These are phyloP conservation scores for Erebia epiphron DNA, from an alignment of 2,888 invertebrate species.

Conservation along the genomic window DNA sequence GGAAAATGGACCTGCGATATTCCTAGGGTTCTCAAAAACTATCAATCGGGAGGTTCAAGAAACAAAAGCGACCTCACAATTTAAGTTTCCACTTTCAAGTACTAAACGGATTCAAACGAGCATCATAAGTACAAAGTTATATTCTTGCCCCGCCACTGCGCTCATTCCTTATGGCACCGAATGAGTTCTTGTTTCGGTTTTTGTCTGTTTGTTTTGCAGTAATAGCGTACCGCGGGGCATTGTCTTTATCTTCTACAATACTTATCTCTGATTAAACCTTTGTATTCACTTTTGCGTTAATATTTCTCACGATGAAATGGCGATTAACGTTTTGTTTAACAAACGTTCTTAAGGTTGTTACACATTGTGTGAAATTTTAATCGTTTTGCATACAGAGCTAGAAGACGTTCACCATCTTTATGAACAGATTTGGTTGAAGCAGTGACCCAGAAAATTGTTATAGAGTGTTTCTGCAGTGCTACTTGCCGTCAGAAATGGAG, in stretches of 20 bases:
- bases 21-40: too few relatives aligned
- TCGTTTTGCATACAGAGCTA: too few relatives aligned
- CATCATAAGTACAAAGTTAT: conserved; percentile 52
- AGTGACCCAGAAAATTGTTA: too few relatives aligned
- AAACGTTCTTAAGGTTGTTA: neutral
- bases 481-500: too few relatives aligned
- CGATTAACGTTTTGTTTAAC: conserved; percentile 15
- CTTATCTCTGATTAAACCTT: conserved; percentile 33
- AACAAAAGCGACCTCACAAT: neutral
- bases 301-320: conserved; percentile 9
- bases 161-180: conserved; percentile 52
- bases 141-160: conserved; percentile 57
- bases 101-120: conserved; percentile 39
- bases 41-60: too few relatives aligned
- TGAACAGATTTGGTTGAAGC: too few relatives aligned
- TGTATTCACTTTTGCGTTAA: conserved; percentile 15
- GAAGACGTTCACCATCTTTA: too few relatives aligned
- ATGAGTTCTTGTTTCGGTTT: conserved; percentile 48
- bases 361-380: neutral
- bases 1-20: too few relatives aligned
- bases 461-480: too few relatives aligned
- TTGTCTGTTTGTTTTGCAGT: conserved; percentile 31
- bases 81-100: conserved; percentile 14
- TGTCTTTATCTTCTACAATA: conserved; percentile 28
- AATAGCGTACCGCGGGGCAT: conserved; percentile 25